Conservation (phyloP, 1,140 invertebrate species). For the Aleiodes sp. region DNA sequence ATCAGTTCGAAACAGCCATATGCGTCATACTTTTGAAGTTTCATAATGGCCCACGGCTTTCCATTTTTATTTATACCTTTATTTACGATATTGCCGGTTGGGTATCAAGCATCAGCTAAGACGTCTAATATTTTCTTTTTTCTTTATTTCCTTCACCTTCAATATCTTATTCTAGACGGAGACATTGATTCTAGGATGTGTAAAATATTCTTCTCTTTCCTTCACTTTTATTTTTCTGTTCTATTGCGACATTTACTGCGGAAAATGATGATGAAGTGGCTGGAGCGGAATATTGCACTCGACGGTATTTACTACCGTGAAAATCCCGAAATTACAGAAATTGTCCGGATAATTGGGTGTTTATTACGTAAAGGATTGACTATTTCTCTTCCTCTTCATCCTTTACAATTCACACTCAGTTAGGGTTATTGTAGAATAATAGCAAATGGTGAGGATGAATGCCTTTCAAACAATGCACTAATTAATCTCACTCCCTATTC, state of each 20-base stretch:
- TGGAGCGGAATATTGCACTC: not conserved
- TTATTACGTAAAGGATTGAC: not conserved
- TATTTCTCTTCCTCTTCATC: too few relatives aligned
- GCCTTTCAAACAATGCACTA: not conserved
- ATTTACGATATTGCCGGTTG: slow-evolving; percentile 16
- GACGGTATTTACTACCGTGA: not conserved
- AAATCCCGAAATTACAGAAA: not conserved
- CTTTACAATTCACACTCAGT: not conserved
- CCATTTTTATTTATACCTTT: slow-evolving; percentile 32
- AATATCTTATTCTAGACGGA: not conserved
- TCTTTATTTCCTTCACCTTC: not conserved
- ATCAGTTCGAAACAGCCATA: slow-evolving; percentile 34
- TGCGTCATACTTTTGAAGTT: slow-evolving; percentile 36
- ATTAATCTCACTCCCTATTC: slow-evolving; percentile 13
- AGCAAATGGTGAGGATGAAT: not conserved
- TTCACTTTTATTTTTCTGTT: too few relatives aligned
- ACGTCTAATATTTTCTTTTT: not conserved
- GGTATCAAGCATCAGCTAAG: slow-evolving; percentile 11
- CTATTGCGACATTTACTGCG: not conserved
- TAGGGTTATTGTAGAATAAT: slow-evolving; percentile 8
- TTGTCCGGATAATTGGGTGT: slow-evolving; percentile 2
- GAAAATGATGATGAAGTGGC: not conserved
- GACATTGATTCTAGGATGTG: not conserved
- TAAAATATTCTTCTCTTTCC: too few relatives aligned
- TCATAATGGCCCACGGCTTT: slow-evolving; percentile 29